Conservation (phyloP, 2,113 vertebrate species). For the Vicugna pacos region DNA sequence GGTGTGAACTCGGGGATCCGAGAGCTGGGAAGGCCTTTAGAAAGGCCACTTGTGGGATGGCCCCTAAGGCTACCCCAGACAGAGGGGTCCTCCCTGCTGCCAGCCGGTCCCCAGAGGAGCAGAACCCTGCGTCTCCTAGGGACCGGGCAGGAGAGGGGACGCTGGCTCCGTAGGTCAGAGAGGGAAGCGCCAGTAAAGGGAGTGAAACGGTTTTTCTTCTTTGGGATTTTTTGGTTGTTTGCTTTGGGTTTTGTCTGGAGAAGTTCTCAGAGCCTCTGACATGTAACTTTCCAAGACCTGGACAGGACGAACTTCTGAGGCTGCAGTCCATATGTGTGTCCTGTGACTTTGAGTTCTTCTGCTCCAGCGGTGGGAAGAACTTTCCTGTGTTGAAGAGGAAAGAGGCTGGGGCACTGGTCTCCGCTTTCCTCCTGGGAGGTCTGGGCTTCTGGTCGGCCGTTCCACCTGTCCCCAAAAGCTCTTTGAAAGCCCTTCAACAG, state of each 20-base stretch:
- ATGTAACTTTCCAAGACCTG: background rate
- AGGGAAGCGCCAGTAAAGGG: background rate
- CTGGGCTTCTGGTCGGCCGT: background rate
- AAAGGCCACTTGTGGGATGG: background rate
- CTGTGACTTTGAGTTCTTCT: background rate
- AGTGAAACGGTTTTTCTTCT: background rate
- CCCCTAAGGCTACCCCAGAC: background rate
- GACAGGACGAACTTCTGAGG: background rate
- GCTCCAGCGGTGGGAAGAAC: background rate
- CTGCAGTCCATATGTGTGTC: too few species aligned
- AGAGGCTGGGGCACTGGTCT: background rate
- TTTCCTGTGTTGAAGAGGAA: background rate
- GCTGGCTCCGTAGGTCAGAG: background rate
- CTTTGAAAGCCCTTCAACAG: constrained; percentile 75
- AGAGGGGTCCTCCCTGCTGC: background rate
- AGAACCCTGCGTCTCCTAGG: rapidly evolving
- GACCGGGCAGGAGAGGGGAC: background rate
- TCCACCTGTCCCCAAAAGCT: constrained; percentile 64
- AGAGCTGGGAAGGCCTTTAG: background rate
- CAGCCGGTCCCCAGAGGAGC: too few species aligned
- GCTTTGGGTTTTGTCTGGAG: background rate
- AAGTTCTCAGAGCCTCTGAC: constrained; percentile 14
- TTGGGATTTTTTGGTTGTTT: background rate
- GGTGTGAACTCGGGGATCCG: background rate
- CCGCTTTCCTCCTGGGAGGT: constrained; percentile 50